A percentile compares a stretch with the other conserved stretches of the same genome.
phyloP scores from a whole-genome alignment of 2,113 vertebrate genomes.

The Serilophus lunatus region DNA sequence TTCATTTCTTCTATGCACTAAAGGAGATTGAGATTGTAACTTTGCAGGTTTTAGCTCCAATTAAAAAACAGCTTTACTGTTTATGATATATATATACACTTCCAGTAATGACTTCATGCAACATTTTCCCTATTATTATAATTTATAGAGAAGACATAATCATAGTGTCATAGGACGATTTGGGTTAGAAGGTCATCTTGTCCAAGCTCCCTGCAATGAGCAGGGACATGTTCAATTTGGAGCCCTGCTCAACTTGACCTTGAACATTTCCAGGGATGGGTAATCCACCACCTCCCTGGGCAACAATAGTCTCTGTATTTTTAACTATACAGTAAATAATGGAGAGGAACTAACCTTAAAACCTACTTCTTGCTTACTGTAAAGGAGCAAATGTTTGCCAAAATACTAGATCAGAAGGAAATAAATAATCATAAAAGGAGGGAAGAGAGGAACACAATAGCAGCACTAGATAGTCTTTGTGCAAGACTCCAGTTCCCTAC shows the following conservation, averaged over 20 bases:
- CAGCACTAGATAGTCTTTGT: neutral
- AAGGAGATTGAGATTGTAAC: slow-evolving; percentile 42
- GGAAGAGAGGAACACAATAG: neutral
- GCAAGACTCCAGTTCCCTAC: neutral
- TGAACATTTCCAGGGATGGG: neutral
- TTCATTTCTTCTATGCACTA: slow-evolving; percentile 97
- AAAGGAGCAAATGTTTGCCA: neutral
- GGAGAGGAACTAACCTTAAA: neutral
- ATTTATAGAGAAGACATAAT: neutral
- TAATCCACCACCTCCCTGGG: neutral
- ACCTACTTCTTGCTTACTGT: neutral
- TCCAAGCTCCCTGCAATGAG: rapidly evolving
- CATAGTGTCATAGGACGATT: neutral
- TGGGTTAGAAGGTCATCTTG: neutral
- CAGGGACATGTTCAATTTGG: neutral
- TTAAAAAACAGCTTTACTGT: neutral
- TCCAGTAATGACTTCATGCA: neutral
- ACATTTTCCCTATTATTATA: neutral
- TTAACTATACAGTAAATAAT: neutral
- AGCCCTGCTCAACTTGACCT: neutral
- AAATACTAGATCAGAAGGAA: neutral
- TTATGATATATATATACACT: neutral
- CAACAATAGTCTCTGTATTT: neutral
- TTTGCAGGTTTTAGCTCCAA: neutral
- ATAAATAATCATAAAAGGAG: neutral